These are phyloP conservation scores for Arrhopalites spinosus DNA, from an alignment of 2,888 invertebrate genomes.

Conservation along the genomic window DNA sequence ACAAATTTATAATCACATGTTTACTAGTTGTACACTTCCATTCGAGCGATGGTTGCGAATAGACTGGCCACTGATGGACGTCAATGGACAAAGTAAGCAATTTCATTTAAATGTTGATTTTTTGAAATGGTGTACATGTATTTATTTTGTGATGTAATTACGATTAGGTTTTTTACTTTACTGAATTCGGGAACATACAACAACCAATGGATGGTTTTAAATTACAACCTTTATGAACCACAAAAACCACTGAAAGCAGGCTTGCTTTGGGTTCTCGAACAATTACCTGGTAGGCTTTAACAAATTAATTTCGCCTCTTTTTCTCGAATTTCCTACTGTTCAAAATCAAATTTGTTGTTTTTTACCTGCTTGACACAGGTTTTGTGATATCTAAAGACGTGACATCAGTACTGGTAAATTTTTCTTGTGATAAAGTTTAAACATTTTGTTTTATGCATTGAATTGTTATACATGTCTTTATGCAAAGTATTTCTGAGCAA, in stretches of 20 bases:
- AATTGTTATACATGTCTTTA: too few relatives aligned
- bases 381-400: conserved; percentile 70
- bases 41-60: conserved; percentile 81
- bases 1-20: too few relatives aligned
- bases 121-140: too few relatives aligned
- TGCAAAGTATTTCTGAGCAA: too few relatives aligned
- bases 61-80: conserved; percentile 73
- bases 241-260: conserved; percentile 59
- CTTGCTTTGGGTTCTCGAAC: conserved; percentile 77
- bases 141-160: too few relatives aligned
- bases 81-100: conserved; percentile 69
- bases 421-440: too few relatives aligned
- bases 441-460: too few relatives aligned
- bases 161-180: conserved; percentile 65
- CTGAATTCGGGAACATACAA: conserved; percentile 81
- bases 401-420: conserved; percentile 68
- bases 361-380: conserved; percentile 56
- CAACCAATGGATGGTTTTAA: conserved; percentile 82
- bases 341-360: too few relatives aligned
- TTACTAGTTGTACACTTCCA: conserved; percentile 70
- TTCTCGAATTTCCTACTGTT: too few relatives aligned
- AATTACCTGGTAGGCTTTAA: conserved; percentile 71
- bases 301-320: neutral
- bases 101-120: too few relatives aligned
- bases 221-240: conserved; percentile 70